Base-by-base conservation (phyloP, 1,140 invertebrate species). In the Drosophila repletoides region DNA sequence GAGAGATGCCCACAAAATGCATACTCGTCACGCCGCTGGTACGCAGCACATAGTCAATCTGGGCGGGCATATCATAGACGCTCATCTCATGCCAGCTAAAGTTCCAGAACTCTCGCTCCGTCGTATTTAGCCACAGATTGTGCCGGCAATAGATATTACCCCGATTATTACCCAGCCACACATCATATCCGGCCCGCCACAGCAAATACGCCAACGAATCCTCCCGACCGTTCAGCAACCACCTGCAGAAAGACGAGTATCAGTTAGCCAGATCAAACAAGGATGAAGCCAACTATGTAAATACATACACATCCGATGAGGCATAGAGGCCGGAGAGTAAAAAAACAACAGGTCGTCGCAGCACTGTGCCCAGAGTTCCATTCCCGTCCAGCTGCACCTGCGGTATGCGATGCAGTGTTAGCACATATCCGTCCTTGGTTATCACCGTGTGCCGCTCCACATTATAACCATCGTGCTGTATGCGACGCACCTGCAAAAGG, bases 51-150 rank as follows among this genome's bases (percentile, higher is more conserved):
- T 93, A 94, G 63, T 95, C 92, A 10, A 96, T 92, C 88, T 93
- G 93, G 1, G 94, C 93, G 10, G 95, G 94, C 40, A 95, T 68
- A 79, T 96, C 95, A 67, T 93, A 93, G 12, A 91, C 63, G 6
- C 93, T 94, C 92, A 95, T 95, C 89, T 96, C 94, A 80, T 95
- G 93, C 91, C 91, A 95, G 64, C 94, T 95, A 6, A 89, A 91
- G 66, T 90, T 72, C 90, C 90, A 91, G 71, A 91, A 91, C 49
- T 90, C 73, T 1, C 75, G 68, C 14, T 91, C 88, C 5, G 91
- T 89, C 1, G 92, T 90, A 72, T 92, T 75, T 2, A 91, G 61
- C 10, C 80, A 84, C 4, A 90, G 52, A 87, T 95, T 94, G 17
- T 91, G 90, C 2, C 92, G 90, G 2, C 94, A 95, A 73, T 94